These are phyloP conservation scores for Pollenia amentaria DNA, from an alignment of 2,888 invertebrate species.

Conservation along the genomic window DNA sequence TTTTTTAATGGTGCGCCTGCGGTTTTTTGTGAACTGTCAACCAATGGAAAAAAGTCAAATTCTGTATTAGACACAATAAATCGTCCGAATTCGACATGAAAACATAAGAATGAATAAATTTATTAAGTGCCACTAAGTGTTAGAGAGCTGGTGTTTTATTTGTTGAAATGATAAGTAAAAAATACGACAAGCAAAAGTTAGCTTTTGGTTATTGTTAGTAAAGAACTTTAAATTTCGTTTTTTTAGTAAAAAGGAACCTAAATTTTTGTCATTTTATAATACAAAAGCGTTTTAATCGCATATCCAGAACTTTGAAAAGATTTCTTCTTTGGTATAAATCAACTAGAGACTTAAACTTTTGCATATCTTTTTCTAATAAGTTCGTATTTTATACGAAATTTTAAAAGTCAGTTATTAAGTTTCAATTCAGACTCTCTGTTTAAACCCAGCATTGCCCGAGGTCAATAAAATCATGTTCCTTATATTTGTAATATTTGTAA, in stretches of 20 bases:
- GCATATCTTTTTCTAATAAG: too few species aligned
- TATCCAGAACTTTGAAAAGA: neutral
- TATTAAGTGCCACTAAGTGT: conserved; percentile 75
- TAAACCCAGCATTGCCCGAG: too few species aligned
- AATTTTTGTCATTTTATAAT: conserved; percentile 53
- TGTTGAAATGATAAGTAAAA: conserved; percentile 4
- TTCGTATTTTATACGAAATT: too few species aligned
- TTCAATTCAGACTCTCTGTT: too few species aligned
- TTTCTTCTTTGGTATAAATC: neutral
- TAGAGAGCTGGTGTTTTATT: conserved; percentile 54
- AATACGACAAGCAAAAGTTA: conserved; percentile 26
- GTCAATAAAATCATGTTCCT: too few species aligned
- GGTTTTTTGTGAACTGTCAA: conserved; percentile 67
- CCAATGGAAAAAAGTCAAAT: conserved; percentile 75
- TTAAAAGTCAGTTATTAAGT: too few species aligned
- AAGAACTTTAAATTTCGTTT: conserved; percentile 57
- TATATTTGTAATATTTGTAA: too few species aligned
- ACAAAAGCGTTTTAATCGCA: neutral
- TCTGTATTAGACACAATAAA: conserved; percentile 73
- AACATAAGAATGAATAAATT: conserved; percentile 65
- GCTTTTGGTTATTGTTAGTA: conserved; percentile 53
- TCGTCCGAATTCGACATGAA: conserved; percentile 68
- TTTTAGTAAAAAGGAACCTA: conserved; percentile 5
- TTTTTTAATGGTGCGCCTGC: conserved; percentile 70
- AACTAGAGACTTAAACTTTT: too few species aligned